Percentiles rank a stretch among this genome's conserved stretches.
phyloP scores from a whole-genome alignment of 2,888 invertebrate genomes.

The Ochropacha duplaris region DNA sequence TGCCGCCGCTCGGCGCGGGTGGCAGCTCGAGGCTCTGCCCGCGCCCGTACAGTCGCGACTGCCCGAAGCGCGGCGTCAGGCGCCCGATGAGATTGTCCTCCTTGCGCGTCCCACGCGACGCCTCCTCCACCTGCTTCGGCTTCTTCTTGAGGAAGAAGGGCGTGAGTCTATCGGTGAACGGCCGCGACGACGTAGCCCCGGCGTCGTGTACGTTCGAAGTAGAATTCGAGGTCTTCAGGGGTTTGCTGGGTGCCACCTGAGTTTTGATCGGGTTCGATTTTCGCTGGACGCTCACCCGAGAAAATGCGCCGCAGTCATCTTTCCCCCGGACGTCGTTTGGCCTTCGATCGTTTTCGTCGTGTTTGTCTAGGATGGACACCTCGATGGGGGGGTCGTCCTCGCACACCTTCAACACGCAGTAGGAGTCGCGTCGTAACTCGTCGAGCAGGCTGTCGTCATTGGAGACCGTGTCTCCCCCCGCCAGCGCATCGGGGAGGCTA shows the following conservation, averaged over 20 bases:
- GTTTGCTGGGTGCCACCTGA: conserved; percentile 50
- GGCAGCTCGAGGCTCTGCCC: conserved; percentile 73
- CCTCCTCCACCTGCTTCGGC: conserved; percentile 59
- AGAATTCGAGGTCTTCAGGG: conserved; percentile 71
- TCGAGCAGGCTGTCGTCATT: conserved; percentile 74
- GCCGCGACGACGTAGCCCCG: conserved; percentile 56
- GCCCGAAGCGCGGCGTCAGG: conserved; percentile 73
- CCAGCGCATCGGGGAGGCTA: conserved; percentile 46
- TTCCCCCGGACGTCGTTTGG: conserved; percentile 28
- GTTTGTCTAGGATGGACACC: conserved; percentile 12
- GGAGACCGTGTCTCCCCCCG: conserved; percentile 57
- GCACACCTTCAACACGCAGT: conserved; percentile 70
- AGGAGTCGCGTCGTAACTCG: conserved; percentile 68
- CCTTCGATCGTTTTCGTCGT: conserved; percentile 30
- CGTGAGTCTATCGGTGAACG: conserved; percentile 69
- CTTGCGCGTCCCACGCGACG: conserved; percentile 46
- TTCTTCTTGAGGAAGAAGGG: conserved; percentile 78
- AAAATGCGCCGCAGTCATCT: conserved; percentile 60
- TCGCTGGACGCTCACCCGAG: conserved; percentile 67
- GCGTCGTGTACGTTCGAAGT: conserved; percentile 76
- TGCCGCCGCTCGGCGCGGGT: conserved; percentile 42
- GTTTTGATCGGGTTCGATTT: conserved; percentile 76
- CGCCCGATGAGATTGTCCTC: conserved; percentile 73
- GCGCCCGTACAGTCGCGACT: conserved; percentile 68
- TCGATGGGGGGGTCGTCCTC: conserved; percentile 60